Percentiles rank a stretch among this genome's conserved stretches.
These are phyloP conservation scores for Dicyrtomina minuta DNA, from an alignment of 2,888 invertebrate genomes.

Conservation along the genomic window DNA sequence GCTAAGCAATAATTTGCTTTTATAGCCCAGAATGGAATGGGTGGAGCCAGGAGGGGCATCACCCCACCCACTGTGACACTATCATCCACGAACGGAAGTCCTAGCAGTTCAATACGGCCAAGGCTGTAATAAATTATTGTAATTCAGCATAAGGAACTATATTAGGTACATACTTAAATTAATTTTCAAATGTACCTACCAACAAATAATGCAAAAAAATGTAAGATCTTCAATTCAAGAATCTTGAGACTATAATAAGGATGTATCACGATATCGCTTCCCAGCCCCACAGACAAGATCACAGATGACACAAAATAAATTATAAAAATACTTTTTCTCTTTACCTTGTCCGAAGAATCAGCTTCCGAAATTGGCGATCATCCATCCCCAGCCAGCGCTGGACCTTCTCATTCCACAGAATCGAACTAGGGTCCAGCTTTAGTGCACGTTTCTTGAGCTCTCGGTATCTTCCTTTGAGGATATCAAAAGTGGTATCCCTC, in stretches of 20 bases:
- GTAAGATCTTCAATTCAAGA: too few relatives aligned
- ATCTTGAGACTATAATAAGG: too few relatives aligned
- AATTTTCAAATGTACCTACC: too few relatives aligned
- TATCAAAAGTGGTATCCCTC: background rate
- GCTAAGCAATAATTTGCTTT: constrained; percentile 1
- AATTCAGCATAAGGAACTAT: too few relatives aligned
- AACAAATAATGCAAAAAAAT: too few relatives aligned
- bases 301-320: too few relatives aligned
- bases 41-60: constrained; percentile 26
- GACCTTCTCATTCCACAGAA: background rate
- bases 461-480: background rate
- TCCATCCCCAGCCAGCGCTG: background rate
- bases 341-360: background rate
- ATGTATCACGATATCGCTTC: too few relatives aligned
- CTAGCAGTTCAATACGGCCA: background rate
- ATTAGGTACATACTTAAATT: too few relatives aligned
- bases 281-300: too few relatives aligned
- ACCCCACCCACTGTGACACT: background rate
- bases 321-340: too few relatives aligned
- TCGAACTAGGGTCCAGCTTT: background rate
- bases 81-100: constrained; percentile 7
- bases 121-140: too few relatives aligned
- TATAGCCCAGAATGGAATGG: constrained; percentile 8
- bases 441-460: background rate
- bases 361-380: background rate